Evolutionary conservation across 2,113 vertebrate genomes (phyloP).

Genomic region (Ascaphus truei): DNA sequence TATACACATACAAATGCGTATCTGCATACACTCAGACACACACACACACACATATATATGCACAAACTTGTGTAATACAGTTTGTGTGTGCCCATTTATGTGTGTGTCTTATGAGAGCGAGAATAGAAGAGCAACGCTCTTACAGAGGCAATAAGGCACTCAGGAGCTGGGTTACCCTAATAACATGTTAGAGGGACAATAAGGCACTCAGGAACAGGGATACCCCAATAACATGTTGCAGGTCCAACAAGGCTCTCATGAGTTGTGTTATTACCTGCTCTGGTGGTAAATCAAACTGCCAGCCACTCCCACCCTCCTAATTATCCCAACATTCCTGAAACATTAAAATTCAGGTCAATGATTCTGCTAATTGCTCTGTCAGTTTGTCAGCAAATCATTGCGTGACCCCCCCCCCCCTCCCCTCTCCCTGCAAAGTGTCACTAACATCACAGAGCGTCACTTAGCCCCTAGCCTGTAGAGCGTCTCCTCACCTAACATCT

Average conservation of each 20-base stretch:
- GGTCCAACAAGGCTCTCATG: background rate
- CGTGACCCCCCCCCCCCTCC: too few species aligned
- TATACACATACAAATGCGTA: too few species aligned
- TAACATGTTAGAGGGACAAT: background rate
- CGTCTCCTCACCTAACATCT: too few species aligned
- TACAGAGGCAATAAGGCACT: too few species aligned
- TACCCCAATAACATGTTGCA: background rate
- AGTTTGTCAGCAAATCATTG: background rate
- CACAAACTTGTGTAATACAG: too few species aligned
- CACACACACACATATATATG: too few species aligned
- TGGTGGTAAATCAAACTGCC: too few species aligned
- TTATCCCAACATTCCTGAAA: slow-evolving; percentile 14
- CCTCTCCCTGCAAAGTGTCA: background rate
- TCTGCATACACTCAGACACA: too few species aligned
- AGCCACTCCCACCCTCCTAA: background rate
- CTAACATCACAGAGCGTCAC: background rate
- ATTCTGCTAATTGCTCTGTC: slow-evolving; percentile 5
- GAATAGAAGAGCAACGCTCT: too few species aligned
- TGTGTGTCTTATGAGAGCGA: too few species aligned
- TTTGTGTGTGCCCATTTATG: too few species aligned
- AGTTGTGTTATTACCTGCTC: background rate
- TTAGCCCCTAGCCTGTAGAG: background rate
- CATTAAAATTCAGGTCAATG: slow-evolving; percentile 19
- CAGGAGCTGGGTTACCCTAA: background rate
- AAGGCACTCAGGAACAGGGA: background rate